phyloP scores from a whole-genome alignment of 1,140 invertebrate species.

The Drosophila littoralis region DNA sequence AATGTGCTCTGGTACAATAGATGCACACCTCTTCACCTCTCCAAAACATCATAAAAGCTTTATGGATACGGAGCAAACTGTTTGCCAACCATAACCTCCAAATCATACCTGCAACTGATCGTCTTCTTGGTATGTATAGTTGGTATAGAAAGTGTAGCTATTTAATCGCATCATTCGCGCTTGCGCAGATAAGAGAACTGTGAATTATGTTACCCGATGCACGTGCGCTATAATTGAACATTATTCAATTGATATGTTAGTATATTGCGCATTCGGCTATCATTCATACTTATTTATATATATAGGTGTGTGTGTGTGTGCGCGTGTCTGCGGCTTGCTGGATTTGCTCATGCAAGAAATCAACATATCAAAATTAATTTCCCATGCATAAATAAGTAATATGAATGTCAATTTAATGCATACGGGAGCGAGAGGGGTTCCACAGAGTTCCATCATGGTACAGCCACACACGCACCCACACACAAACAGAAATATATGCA shows the following conservation, averaged over 20 bases:
- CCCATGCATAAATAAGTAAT: constrained; percentile 81
- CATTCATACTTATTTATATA: neutral
- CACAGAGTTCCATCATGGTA: constrained; percentile 27
- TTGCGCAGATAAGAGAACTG: no score
- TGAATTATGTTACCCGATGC: neutral
- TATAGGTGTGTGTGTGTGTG: constrained; percentile 1
- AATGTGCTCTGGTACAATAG: no score
- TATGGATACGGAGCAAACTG: no score
- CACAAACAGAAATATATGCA: constrained; percentile 1
- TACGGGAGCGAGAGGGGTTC: constrained; percentile 25
- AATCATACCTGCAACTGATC: no score
- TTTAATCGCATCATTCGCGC: no score
- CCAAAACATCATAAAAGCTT: no score
- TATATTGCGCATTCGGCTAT: neutral
- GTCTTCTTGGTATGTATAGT: no score
- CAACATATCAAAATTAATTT: constrained; percentile 82
- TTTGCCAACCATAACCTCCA: no score
- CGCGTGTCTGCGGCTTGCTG: constrained; percentile 38
- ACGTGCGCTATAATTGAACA: constrained; percentile 4
- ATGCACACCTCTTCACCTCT: no score
- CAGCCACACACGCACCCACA: constrained; percentile 22
- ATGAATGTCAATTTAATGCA: constrained; percentile 81
- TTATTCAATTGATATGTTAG: constrained; percentile 1
- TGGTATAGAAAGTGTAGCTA: no score
- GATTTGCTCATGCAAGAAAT: constrained; percentile 77